Percentiles rank a stretch among this genome's conserved stretches.
Conservation (phyloP, 64 coral and sea anemone species). For the Catalaphyllia jardinei region DNA sequence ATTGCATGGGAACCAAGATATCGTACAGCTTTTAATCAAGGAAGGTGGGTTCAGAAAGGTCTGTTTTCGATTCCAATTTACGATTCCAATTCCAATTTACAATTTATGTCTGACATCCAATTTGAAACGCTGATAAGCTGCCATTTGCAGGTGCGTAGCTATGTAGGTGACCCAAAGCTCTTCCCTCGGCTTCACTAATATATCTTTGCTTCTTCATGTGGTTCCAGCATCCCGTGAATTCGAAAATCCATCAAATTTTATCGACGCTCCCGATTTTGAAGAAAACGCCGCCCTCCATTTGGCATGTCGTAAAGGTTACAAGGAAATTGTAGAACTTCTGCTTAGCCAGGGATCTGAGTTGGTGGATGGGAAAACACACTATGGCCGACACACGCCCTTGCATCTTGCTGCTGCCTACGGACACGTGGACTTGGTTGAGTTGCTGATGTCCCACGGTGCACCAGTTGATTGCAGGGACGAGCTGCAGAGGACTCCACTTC, state of each 20-base stretch:
- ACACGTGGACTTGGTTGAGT: slow-evolving; percentile 20
- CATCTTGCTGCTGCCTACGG: slow-evolving; percentile 66
- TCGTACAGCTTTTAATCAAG: slow-evolving; percentile 61
- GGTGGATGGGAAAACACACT: slow-evolving; percentile 27
- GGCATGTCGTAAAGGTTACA: slow-evolving; percentile 70
- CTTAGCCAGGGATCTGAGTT: slow-evolving; percentile 62
- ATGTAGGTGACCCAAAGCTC: no score
- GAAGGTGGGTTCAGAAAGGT: slow-evolving; percentile 37
- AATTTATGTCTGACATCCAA: no score
- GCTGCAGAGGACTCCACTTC: slow-evolving; percentile 59
- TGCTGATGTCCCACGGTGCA: slow-evolving; percentile 51
- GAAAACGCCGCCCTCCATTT: slow-evolving; percentile 67
- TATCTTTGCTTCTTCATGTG: neutral
- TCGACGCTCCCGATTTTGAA: slow-evolving; percentile 63
- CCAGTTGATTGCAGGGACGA: slow-evolving; percentile 34
- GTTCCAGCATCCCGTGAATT: slow-evolving; percentile 5
- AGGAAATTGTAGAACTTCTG: slow-evolving; percentile 31
- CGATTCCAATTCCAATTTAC: no score
- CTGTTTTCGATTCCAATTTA: neutral
- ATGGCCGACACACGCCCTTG: slow-evolving; percentile 35
- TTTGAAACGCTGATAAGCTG: no score
- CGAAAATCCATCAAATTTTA: neutral
- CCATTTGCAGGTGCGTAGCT: no score
- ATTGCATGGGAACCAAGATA: slow-evolving; percentile 40
- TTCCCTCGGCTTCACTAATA: neutral